Percentiles rank a stretch among this genome's conserved stretches.
These are phyloP conservation scores for Euura saliciscinereae DNA, from an alignment of 1,140 invertebrate genomes.

Conservation along the genomic window DNA sequence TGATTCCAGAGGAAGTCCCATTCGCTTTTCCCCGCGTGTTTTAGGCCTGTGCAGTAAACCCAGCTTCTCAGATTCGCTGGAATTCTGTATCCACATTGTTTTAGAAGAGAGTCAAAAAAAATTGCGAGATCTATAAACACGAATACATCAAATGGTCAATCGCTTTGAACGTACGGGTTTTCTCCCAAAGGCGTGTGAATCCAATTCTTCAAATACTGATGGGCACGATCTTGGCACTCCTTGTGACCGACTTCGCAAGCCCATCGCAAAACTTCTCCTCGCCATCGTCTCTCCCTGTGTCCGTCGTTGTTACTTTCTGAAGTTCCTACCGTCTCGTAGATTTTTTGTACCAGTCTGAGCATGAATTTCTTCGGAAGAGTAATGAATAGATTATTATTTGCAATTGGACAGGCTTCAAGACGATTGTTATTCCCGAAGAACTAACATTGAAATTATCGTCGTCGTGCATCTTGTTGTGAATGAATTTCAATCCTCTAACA, in stretches of 20 bases:
- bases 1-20: conserved; percentile 62
- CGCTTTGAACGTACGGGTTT: conserved; percentile 40
- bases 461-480: conserved; percentile 10
- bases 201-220: conserved; percentile 54
- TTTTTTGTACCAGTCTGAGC: conserved; percentile 27
- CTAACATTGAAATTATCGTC: conserved; percentile 18
- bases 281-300: conserved; percentile 55
- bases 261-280: conserved; percentile 52
- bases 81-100: conserved; percentile 35
- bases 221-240: conserved; percentile 53
- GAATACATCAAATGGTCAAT: neutral
- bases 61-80: conserved; percentile 50
- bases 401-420: conserved; percentile 19
- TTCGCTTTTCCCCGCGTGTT: conserved; percentile 58
- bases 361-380: neutral
- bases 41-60: conserved; percentile 62
- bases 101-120: too few species aligned
- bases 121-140: too few species aligned
- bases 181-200: conserved; percentile 44
- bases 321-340: conserved; percentile 47
- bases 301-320: conserved; percentile 51
- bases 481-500: conserved; percentile 23
- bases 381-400: conserved; percentile 24
- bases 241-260: conserved; percentile 58
- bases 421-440: conserved; percentile 25